A percentile compares a stretch with the other conserved stretches of the same genome.
Evolutionary conservation across 2,888 invertebrate genomes (phyloP).

Genomic region (Euzophera pinguis): DNA sequence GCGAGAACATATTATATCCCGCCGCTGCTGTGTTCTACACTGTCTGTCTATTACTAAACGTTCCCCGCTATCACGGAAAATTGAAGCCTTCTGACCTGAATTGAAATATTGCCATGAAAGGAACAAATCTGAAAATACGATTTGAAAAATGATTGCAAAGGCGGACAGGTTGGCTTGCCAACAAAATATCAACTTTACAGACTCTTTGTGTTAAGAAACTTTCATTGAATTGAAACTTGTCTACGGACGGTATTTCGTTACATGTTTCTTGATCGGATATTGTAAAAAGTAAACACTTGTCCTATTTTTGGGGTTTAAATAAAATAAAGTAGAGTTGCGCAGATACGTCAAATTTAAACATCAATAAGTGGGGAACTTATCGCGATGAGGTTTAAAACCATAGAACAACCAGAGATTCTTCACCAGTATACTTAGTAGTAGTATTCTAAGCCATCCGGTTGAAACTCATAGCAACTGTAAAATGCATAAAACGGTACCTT

Average conservation of each 20-base stretch:
- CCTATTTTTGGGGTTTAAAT: no score
- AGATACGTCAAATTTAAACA: no score
- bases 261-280: not conserved
- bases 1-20: not conserved
- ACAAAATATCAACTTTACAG: slow-evolving; percentile 38
- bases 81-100: slow-evolving; percentile 47
- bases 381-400: no score
- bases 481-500: no score
- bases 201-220: slow-evolving; percentile 28
- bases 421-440: no score
- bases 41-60: slow-evolving; percentile 30
- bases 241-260: not conserved
- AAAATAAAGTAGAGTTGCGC: no score
- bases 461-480: no score
- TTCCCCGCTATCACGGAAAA: slow-evolving; percentile 35
- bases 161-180: slow-evolving; percentile 31
- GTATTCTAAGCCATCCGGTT: no score
- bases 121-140: slow-evolving; percentile 40
- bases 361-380: no score
- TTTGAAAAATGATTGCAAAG: slow-evolving; percentile 43
- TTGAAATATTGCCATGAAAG: slow-evolving; percentile 42
- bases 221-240: slow-evolving; percentile 26
- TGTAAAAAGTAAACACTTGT: not conserved
- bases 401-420: no score
- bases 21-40: not conserved